Evolutionary conservation across 2,797 vertebrate genomes (phyloP).

Genomic region (Mormyrus hasselquistii): DNA sequence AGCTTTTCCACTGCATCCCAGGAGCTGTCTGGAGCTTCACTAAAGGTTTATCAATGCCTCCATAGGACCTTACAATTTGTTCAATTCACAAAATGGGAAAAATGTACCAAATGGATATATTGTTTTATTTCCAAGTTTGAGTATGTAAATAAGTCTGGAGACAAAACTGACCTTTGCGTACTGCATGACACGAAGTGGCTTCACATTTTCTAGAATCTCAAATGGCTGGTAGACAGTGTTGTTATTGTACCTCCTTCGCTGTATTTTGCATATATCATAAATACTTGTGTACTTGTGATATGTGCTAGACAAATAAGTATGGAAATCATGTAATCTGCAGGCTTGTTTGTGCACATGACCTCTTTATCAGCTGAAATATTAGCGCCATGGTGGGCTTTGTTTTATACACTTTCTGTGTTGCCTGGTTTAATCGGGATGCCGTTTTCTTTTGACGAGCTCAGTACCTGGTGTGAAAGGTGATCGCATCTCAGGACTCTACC

Average conservation of each 20-base stretch:
- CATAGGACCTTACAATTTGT: neutral
- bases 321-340: neutral
- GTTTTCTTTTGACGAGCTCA: neutral
- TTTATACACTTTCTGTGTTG: neutral
- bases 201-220: neutral
- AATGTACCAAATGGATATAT: neutral
- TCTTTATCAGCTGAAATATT: neutral
- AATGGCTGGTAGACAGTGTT: neutral
- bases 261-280: neutral
- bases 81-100: neutral
- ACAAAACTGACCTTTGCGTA: neutral
- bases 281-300: constrained; percentile 1
- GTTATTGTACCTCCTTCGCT: neutral
- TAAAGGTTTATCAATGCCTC: neutral
- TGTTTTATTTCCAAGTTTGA: neutral
- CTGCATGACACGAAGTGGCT: neutral
- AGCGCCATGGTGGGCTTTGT: neutral
- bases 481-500: constrained; percentile 1
- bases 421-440: neutral
- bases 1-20: neutral
- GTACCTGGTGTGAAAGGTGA: neutral
- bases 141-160: constrained; percentile 7
- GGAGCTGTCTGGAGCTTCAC: neutral
- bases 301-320: neutral
- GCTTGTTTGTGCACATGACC: neutral